Base-by-base conservation (phyloP, 2,888 invertebrate species). In the Baronia brevicornis region DNA sequence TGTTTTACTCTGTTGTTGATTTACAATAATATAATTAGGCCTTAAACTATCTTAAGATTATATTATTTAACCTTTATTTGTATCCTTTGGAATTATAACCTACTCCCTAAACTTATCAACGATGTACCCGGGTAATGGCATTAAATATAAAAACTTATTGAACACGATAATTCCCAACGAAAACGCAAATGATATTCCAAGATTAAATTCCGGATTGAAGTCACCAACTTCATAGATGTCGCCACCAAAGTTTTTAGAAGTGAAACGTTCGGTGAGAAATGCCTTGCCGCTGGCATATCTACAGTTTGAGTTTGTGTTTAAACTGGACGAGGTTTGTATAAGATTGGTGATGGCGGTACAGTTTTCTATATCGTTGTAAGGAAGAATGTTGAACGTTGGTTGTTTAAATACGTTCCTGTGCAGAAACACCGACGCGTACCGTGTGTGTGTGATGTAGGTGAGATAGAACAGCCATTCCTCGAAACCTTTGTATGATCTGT, bases 81-180 rank as follows among this genome's bases (percentile, higher is more conserved):
- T 12, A 21, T 14, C 24, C 36, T 13, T 17, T 31, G 20, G 9
- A 33, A 21, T 18, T 24, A 10, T 24, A 20, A 28, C 25, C 39
- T 56, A 80, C 58, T 94, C 93, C 58, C 94, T 88, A 77, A 96
- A 96, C 74, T 96, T 96, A 40, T 92, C 91, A 55, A 93, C 93
- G 6, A 96, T 87, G 59, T 91, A 93, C 15, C 91, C 89, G 0
- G 96, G 95, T 49, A 96, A 70, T 0, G 96, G 96, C 49, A 96
- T 86, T 23, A 95, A 75, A 70, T 96, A 96, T 30, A 96, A 75
- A 39, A 96, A 88, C 64, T 95, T 90, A 63, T 96, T 96, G 3
- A 95, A 86, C 25, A 95, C 86, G 41, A 93, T 90, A 47, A 95
- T 87, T 1, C 93, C 94, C 0, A 92, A 75, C 0, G 94, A 90